These are phyloP conservation scores for Lasioglossum oenotherae DNA, from an alignment of 2,888 invertebrate genomes.

Conservation along the genomic window DNA sequence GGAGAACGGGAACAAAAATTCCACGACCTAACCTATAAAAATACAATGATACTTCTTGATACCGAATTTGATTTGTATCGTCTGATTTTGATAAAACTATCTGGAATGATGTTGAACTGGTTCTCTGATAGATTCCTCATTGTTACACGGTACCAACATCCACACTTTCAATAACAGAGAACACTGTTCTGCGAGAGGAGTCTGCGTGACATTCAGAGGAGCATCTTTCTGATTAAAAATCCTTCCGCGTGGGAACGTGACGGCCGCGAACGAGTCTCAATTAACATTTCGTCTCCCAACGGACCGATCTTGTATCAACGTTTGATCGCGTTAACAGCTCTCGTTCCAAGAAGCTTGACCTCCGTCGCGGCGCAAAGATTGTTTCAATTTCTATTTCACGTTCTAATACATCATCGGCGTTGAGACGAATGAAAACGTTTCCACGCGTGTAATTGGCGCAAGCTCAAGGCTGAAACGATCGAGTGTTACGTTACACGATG, in stretches of 20 bases:
- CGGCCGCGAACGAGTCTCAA: not conserved
- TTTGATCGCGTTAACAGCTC: not conserved
- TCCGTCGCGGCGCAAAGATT: not conserved
- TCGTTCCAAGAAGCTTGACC: not conserved
- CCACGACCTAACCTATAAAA: not conserved
- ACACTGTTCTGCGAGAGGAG: not conserved
- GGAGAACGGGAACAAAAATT: not conserved
- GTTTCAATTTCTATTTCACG: conserved; percentile 17
- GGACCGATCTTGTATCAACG: not conserved
- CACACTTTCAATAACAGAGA: not conserved
- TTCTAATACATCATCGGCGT: conserved; percentile 19
- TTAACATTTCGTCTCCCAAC: not conserved
- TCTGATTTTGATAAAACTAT: not conserved
- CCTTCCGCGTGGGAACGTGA: not conserved
- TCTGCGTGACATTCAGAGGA: not conserved
- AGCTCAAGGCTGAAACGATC: conserved; percentile 16
- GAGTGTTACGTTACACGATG: not conserved
- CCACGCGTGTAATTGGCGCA: not conserved
- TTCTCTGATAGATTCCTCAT: not conserved
- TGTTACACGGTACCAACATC: not conserved
- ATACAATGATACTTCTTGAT: not conserved
- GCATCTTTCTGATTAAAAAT: not conserved
- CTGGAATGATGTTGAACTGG: not conserved
- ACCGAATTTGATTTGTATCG: not conserved
- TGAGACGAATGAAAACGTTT: conserved; percentile 14